phyloP scores from a whole-genome alignment of 2,797 vertebrate species.

The Sebastes baramenuke region DNA sequence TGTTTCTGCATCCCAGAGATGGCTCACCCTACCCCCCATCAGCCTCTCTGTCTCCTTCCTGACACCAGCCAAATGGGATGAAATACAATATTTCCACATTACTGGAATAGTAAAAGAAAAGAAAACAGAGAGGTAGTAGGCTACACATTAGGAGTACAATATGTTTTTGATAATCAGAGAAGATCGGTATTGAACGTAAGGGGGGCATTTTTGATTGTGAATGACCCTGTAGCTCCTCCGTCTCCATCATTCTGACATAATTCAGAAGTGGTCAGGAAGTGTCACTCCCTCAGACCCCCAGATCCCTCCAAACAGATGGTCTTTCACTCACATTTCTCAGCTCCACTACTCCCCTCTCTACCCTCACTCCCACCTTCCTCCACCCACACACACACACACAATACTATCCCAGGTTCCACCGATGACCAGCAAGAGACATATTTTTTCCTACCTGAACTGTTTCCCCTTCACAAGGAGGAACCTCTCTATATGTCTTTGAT shows the following conservation, averaged over 20 bases:
- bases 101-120: not conserved
- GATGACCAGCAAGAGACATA: not conserved
- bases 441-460: conserved; percentile 19
- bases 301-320: conserved; percentile 57
- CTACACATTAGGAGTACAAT: not conserved
- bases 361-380: conserved; percentile 39
- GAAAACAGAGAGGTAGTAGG: too few relatives aligned
- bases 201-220: not conserved
- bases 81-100: conserved; percentile 6
- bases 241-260: conserved; percentile 47
- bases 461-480: conserved; percentile 3
- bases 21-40: conserved; percentile 22
- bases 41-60: conserved; percentile 25
- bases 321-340: conserved; percentile 48
- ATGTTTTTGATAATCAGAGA: not conserved
- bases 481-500: not conserved
- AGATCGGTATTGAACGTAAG: not conserved
- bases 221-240: not conserved
- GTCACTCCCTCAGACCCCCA: conserved; percentile 35
- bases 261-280: conserved; percentile 55
- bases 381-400: conserved; percentile 14
- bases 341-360: not conserved
- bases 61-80: conserved; percentile 25
- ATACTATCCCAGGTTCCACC: not conserved
- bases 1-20: conserved; percentile 68